Evolutionary conservation across 1,140 invertebrate species (phyloP).

Genomic region (Frieseomelitta varia): DNA sequence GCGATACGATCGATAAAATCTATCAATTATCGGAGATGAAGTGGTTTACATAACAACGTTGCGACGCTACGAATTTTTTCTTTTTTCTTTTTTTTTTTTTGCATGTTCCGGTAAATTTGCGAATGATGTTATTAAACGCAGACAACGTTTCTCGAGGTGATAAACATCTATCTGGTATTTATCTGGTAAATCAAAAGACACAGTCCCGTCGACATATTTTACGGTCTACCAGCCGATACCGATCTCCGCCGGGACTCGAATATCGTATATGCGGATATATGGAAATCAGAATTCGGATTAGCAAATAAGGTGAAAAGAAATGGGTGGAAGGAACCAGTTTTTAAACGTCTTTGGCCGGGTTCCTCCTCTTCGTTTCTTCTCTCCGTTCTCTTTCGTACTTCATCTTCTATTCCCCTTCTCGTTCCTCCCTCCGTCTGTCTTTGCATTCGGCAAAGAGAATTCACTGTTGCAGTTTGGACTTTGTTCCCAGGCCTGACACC

Average conservation of each 20-base stretch:
- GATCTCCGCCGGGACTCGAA: conserved; percentile 35
- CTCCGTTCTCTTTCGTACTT: conserved; percentile 38
- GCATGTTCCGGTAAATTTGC: neutral
- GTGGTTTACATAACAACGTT: neutral
- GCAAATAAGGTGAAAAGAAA: conserved; percentile 59
- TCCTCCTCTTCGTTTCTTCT: conserved; percentile 45
- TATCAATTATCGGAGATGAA: neutral
- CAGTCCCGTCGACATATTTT: conserved; percentile 34
- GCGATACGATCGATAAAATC: neutral
- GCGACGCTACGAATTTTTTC: neutral
- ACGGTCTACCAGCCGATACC: conserved; percentile 14
- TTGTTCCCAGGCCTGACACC: conserved; percentile 21
- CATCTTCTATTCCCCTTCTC: conserved; percentile 25
- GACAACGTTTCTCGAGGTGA: neutral
- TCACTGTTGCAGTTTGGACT: conserved; percentile 46
- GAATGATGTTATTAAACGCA: conserved; percentile 30
- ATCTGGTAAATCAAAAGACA: conserved; percentile 21
- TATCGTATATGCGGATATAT: conserved; percentile 38
- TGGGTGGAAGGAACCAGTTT: conserved; percentile 73
- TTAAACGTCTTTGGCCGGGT: conserved; percentile 69
- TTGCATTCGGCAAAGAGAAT: conserved; percentile 63
- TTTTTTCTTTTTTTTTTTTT: no score
- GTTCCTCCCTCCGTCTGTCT: conserved; percentile 40
- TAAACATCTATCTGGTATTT: conserved; percentile 41
- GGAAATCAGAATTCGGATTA: conserved; percentile 61